A percentile compares a stretch with the other conserved stretches of the same genome.
phyloP scores from a whole-genome alignment of 2,797 vertebrate species.

The Ctenopoma multispine region DNA sequence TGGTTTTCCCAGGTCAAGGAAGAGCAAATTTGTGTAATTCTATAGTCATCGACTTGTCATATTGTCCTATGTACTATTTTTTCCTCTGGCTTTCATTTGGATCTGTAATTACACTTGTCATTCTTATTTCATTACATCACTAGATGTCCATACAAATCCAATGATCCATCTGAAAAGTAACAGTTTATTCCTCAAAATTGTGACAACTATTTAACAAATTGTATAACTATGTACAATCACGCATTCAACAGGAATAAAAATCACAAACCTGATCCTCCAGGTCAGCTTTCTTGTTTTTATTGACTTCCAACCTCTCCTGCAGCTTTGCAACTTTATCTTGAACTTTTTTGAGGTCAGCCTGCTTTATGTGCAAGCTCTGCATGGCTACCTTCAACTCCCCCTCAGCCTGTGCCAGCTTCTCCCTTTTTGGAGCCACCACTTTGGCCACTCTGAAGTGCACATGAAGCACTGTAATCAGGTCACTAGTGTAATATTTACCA shows the following conservation, averaged over 20 bases:
- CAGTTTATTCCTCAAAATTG: background rate
- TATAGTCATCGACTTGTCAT: background rate
- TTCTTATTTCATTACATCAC: no score
- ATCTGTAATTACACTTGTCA: background rate
- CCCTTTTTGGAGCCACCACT: slow-evolving; percentile 91
- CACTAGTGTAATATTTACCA: background rate
- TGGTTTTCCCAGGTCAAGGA: background rate
- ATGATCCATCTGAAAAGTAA: no score
- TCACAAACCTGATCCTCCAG: slow-evolving; percentile 88
- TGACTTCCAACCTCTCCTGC: slow-evolving; percentile 85
- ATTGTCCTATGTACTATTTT: background rate
- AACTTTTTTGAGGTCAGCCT: slow-evolving; percentile 88
- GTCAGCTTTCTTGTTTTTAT: slow-evolving; percentile 90
- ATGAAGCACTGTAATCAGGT: background rate
- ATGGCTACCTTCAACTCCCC: slow-evolving; percentile 87
- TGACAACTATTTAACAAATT: no score
- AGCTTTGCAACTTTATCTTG: slow-evolving; percentile 88
- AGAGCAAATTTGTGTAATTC: background rate
- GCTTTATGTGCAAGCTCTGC: slow-evolving; percentile 88
- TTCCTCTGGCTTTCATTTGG: background rate
- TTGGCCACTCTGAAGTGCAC: slow-evolving; percentile 86
- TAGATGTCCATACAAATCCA: no score
- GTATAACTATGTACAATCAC: background rate
- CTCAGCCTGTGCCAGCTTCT: slow-evolving; percentile 88
- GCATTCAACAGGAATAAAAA: background rate